Percentiles rank a stretch among this genome's conserved stretches.
Evolutionary conservation across 2,797 vertebrate genomes (phyloP).

Genomic region (Carapus acus): DNA sequence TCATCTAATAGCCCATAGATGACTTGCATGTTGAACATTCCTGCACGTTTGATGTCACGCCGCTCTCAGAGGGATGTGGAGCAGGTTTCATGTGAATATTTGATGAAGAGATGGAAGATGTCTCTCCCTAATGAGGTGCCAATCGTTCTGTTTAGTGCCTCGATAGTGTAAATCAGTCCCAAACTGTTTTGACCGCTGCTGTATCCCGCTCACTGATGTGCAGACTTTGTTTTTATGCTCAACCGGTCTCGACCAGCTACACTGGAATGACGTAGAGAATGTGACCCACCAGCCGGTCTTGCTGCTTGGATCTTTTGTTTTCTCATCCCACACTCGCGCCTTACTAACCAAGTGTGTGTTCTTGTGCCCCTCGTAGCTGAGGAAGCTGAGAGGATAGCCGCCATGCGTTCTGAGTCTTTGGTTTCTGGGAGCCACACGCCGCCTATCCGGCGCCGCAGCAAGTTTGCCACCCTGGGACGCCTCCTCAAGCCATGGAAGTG

Average conservation of each 20-base stretch:
- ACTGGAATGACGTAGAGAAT: slow-evolving; percentile 27
- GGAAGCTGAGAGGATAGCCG: slow-evolving; percentile 94
- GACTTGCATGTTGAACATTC: slow-evolving; percentile 25
- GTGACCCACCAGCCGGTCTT: slow-evolving; percentile 33
- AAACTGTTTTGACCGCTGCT: slow-evolving; percentile 39
- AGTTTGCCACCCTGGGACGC: slow-evolving; percentile 90
- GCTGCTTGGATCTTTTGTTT: slow-evolving; percentile 26
- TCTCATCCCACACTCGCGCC: slow-evolving; percentile 9
- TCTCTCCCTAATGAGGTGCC: slow-evolving; percentile 43
- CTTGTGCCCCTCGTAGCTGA: slow-evolving; percentile 74
- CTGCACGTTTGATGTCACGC: slow-evolving; percentile 29
- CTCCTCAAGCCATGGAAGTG: slow-evolving; percentile 99
- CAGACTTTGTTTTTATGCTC: slow-evolving; percentile 38
- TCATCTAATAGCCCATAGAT: slow-evolving; percentile 13
- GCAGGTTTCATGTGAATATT: slow-evolving; percentile 43
- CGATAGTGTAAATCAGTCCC: slow-evolving; percentile 31
- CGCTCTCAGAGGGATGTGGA: slow-evolving; percentile 17
- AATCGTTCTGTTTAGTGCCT: slow-evolving; percentile 47
- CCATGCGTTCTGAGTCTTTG: slow-evolving; percentile 91
- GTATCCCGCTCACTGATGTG: slow-evolving; percentile 37
- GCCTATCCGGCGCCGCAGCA: slow-evolving; percentile 89
- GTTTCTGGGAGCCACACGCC: slow-evolving; percentile 90
- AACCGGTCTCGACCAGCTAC: slow-evolving; percentile 33
- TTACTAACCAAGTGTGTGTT: slow-evolving; percentile 14
- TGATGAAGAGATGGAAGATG: slow-evolving; percentile 44